These are phyloP conservation scores for Listronotus bonariensis DNA, from an alignment of 1,140 invertebrate genomes.

Conservation along the genomic window DNA sequence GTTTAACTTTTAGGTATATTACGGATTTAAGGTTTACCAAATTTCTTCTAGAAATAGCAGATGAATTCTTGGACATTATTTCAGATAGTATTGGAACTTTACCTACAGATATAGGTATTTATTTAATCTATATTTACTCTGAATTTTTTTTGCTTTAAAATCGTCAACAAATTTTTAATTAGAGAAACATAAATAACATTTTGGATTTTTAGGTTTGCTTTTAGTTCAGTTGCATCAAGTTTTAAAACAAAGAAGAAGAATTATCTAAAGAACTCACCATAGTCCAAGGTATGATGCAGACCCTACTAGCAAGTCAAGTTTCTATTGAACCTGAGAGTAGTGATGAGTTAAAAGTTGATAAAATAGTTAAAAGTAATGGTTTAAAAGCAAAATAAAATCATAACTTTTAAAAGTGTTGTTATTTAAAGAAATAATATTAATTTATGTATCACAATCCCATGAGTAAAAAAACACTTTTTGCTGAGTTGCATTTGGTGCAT, in stretches of 20 bases:
- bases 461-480: too few species aligned
- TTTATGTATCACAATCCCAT: too few species aligned
- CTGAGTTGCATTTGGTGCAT: too few species aligned
- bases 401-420: too few species aligned
- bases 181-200: neutral
- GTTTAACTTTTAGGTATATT: constrained; percentile 62
- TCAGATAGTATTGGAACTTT: constrained; percentile 64
- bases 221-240: constrained; percentile 65
- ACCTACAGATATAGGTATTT: constrained; percentile 62
- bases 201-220: constrained; percentile 41
- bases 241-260: constrained; percentile 69
- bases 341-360: constrained; percentile 10
- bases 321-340: constrained; percentile 4
- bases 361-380: constrained; percentile 11
- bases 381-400: neutral
- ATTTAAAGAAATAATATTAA: too few species aligned
- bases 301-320: constrained; percentile 62
- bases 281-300: constrained; percentile 71
- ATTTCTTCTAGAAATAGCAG: constrained; percentile 73
- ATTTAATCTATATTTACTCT: neutral
- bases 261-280: constrained; percentile 65
- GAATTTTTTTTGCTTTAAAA: neutral
- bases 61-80: constrained; percentile 75
- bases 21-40: constrained; percentile 75
- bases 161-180: neutral